A percentile compares a stretch with the other conserved stretches of the same genome.
Evolutionary conservation across 2,888 invertebrate species (phyloP).

Genomic region (Polydrusus tereticollis): DNA sequence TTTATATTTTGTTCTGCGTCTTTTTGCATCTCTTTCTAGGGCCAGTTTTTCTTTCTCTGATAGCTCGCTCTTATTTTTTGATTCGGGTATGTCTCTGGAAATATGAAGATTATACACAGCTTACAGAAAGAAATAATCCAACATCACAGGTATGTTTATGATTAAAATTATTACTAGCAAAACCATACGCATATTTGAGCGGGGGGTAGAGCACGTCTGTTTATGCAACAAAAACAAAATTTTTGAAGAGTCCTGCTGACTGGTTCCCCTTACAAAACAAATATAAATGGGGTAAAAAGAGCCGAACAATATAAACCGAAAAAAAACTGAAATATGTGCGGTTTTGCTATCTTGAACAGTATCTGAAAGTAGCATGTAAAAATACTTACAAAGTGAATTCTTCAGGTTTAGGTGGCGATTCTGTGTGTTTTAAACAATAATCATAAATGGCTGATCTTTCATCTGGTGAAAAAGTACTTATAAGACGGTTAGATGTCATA

Average conservation of each 20-base stretch:
- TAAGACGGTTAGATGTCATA: slow-evolving; percentile 63
- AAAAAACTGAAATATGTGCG: too few species aligned
- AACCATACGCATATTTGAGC: too few species aligned
- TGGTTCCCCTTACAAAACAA: too few species aligned
- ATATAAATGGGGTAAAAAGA: too few species aligned
- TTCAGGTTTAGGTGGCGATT: slow-evolving; percentile 58
- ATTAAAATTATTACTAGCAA: too few species aligned
- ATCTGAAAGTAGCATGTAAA: too few species aligned
- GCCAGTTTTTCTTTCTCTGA: slow-evolving; percentile 68
- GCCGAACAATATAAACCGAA: too few species aligned
- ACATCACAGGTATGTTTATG: not conserved
- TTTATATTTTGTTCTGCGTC: slow-evolving; percentile 72
- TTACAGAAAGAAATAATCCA: too few species aligned
- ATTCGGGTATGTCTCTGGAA: slow-evolving; percentile 45
- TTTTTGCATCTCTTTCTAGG: slow-evolving; percentile 72
- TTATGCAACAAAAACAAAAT: too few species aligned
- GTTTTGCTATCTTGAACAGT: too few species aligned
- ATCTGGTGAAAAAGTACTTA: slow-evolving; percentile 69
- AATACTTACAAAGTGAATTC: slow-evolving; percentile 65
- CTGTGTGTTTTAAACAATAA: slow-evolving; percentile 66
- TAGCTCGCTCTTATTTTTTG: slow-evolving; percentile 62
- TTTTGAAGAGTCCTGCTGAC: too few species aligned
- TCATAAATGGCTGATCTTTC: slow-evolving; percentile 72
- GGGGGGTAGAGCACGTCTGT: too few species aligned
- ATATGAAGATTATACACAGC: slow-evolving; percentile 2